A percentile compares a stretch with the other conserved stretches of the same genome.
These are phyloP conservation scores for Crambe crambe DNA, from an alignment of 37 sponge, comb jelly and placozoan species.

Conservation along the genomic window DNA sequence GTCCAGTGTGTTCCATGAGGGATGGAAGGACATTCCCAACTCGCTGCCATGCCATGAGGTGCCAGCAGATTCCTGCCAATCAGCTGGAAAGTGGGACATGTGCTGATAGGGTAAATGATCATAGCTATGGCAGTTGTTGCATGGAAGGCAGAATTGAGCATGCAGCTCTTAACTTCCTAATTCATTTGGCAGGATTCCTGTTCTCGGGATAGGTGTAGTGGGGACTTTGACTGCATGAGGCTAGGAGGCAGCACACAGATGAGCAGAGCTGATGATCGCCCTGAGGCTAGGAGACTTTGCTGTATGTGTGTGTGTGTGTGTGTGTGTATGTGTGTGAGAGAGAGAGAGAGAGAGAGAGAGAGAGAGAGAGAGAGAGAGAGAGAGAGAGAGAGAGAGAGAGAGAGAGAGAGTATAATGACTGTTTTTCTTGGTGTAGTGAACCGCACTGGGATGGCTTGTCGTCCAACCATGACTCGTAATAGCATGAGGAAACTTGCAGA, in stretches of 20 bases:
- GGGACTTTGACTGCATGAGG: not conserved
- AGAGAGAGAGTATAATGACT: no score
- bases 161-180: no score
- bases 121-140: not conserved
- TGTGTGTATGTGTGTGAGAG: constrained; percentile 3
- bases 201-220: not conserved
- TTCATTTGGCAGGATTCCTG: not conserved
- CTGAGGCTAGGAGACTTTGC: not conserved
- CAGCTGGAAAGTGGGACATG: not conserved
- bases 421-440: not conserved
- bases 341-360: not conserved
- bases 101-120: not conserved
- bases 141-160: no score
- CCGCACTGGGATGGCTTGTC: not conserved
- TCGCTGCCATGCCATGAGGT: not conserved
- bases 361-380: no score
- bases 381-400: no score
- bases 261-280: not conserved
- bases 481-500: no score
- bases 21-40: not conserved
- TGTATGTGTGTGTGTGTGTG: not conserved
- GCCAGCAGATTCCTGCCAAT: not conserved
- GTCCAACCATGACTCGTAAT: not conserved
- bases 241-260: not conserved
- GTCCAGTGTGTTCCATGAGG: not conserved